Evolutionary conservation across 2,113 vertebrate genomes (phyloP).

Genomic region (Falcunculus frontatus): DNA sequence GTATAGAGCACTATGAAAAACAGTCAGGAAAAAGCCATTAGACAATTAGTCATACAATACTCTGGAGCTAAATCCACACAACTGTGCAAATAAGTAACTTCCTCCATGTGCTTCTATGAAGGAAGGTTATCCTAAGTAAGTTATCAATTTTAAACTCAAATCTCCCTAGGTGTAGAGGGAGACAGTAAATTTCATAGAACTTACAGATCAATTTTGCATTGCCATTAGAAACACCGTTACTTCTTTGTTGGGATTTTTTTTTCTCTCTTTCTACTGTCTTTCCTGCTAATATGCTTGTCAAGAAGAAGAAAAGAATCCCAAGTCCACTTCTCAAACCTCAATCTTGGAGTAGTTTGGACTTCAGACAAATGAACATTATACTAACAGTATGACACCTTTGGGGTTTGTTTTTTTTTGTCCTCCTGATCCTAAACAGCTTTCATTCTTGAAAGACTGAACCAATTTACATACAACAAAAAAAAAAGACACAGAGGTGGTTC

Average conservation of each 20-base stretch:
- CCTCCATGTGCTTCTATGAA: background rate
- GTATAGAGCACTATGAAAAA: background rate
- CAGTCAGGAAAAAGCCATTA: constrained; percentile 18
- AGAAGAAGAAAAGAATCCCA: background rate
- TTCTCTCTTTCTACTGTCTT: background rate
- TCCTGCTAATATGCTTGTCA: background rate
- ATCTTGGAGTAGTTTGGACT: background rate
- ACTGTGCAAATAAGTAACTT: background rate
- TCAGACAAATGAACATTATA: background rate
- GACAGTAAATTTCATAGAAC: background rate
- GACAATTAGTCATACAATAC: constrained; percentile 15
- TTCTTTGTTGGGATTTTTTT: background rate
- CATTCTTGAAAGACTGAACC: background rate
- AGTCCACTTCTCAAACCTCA: background rate
- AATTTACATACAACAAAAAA: background rate
- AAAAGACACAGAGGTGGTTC: fast-evolving
- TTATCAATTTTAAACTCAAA: background rate
- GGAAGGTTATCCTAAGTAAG: background rate
- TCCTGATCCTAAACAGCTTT: background rate
- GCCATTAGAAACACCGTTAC: background rate
- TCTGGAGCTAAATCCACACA: constrained; percentile 29
- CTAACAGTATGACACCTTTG: background rate
- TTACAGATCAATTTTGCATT: background rate
- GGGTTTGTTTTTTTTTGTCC: background rate
- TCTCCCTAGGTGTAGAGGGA: background rate